Percentiles rank a stretch among this genome's conserved stretches.
Conservation (phyloP, 2,113 vertebrate species). For the Platichthys flesus region DNA sequence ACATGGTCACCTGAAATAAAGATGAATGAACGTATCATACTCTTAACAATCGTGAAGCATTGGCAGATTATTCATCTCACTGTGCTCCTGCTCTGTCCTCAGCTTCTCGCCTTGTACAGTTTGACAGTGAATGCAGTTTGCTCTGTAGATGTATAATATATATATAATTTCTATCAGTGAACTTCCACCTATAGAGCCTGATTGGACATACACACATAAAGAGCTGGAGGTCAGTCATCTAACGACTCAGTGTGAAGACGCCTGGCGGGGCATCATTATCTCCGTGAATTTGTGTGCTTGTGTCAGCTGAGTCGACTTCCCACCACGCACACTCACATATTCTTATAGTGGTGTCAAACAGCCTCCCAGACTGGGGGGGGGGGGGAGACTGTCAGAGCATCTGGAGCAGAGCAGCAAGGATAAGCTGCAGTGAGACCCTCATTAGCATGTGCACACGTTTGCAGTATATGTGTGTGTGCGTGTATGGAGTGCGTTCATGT, state of each 20-base stretch:
- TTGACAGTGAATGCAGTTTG: neutral
- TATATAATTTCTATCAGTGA: neutral
- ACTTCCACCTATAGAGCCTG: neutral
- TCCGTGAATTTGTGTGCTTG: slow-evolving; percentile 21
- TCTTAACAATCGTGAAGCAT: neutral
- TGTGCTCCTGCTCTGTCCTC: neutral
- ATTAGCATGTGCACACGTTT: slow-evolving; percentile 42
- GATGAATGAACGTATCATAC: no score
- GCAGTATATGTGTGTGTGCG: neutral
- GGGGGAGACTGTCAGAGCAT: slow-evolving; percentile 20
- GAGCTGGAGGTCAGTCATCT: slow-evolving; percentile 38
- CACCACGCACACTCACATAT: slow-evolving; percentile 22
- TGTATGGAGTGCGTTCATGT: neutral
- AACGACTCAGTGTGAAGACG: slow-evolving; percentile 35
- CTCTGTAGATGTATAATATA: neutral
- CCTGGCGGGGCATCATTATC: slow-evolving; percentile 53
- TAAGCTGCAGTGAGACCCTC: slow-evolving; percentile 42
- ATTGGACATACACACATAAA: neutral
- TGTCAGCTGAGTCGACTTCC: slow-evolving; percentile 33
- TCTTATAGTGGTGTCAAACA: slow-evolving; percentile 46
- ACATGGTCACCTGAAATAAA: neutral
- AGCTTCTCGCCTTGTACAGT: neutral
- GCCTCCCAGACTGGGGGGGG: slow-evolving; percentile 21
- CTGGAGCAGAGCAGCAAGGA: slow-evolving; percentile 17
- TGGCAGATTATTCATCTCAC: neutral